phyloP scores from a whole-genome alignment of 2,797 vertebrate species.

The Melanotaenia parkinsoni region DNA sequence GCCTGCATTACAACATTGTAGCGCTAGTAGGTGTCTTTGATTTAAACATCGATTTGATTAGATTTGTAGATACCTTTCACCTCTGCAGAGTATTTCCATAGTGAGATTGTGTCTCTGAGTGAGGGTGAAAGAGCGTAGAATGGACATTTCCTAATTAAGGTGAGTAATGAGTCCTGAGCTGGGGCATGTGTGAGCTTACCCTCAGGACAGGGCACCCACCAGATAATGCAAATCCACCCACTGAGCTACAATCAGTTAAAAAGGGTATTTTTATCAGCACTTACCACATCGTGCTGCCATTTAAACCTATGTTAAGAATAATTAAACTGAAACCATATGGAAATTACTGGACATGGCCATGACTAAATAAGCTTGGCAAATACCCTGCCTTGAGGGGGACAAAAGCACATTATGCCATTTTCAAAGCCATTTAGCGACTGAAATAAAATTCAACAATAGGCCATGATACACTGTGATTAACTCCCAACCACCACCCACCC shows the following conservation, averaged over 20 bases:
- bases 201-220: conserved; percentile 76
- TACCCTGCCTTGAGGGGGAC: conserved; percentile 79
- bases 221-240: conserved; percentile 79
- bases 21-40: conserved; percentile 68
- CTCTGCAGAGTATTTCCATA: conserved; percentile 75
- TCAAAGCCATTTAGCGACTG: conserved; percentile 80
- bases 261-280: conserved; percentile 77
- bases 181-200: conserved; percentile 76
- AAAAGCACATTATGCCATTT: conserved; percentile 81
- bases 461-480: conserved; percentile 84
- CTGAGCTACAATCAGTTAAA: conserved; percentile 80
- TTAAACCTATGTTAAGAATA: conserved; percentile 71
- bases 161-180: conserved; percentile 83
- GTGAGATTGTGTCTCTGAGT: conserved; percentile 73
- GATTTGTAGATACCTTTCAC: conserved; percentile 80
- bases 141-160: conserved; percentile 84
- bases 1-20: conserved; percentile 63
- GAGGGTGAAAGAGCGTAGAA: conserved; percentile 67
- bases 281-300: conserved; percentile 76
- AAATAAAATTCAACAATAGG: conserved; percentile 79
- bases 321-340: conserved; percentile 83
- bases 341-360: conserved; percentile 82
- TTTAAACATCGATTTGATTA: conserved; percentile 81
- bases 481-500: conserved; percentile 48
- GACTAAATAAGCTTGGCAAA: conserved; percentile 84